These are phyloP conservation scores for Silurus glanis DNA, from an alignment of 2,113 vertebrate genomes.

Conservation along the genomic window DNA sequence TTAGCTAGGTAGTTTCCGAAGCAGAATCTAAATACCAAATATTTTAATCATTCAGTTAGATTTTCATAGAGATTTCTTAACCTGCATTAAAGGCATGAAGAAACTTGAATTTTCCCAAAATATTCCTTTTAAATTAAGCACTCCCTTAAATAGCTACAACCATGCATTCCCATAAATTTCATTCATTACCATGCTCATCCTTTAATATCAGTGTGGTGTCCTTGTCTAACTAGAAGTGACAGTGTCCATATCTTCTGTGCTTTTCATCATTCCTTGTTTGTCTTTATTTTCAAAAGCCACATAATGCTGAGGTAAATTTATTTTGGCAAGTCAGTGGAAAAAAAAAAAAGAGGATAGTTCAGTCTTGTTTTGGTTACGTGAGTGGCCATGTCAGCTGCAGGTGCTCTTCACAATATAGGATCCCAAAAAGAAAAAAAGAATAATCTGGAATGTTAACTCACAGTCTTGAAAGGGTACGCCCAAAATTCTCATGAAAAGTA, in stretches of 20 bases:
- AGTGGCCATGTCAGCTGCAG: slow-evolving; percentile 86
- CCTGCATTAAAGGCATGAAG: neutral
- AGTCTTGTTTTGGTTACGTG: slow-evolving; percentile 90
- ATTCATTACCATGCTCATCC: slow-evolving; percentile 58
- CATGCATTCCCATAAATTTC: neutral
- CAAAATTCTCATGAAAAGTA: slow-evolving; percentile 79
- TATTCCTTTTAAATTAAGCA: neutral
- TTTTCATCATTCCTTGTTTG: slow-evolving; percentile 62
- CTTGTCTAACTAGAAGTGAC: slow-evolving; percentile 59
- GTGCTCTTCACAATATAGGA: slow-evolving; percentile 83
- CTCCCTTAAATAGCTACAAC: neutral
- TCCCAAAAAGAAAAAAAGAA: slow-evolving; percentile 63
- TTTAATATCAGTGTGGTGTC: slow-evolving; percentile 64
- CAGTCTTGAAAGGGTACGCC: slow-evolving; percentile 83
- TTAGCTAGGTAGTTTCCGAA: neutral
- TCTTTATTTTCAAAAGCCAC: slow-evolving; percentile 80
- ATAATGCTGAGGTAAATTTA: slow-evolving; percentile 93
- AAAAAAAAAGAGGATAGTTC: slow-evolving; percentile 73
- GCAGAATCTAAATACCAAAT: neutral
- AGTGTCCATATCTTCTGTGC: slow-evolving; percentile 51
- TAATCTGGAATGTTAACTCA: slow-evolving; percentile 85
- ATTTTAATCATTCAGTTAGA: neutral
- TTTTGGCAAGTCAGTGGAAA: slow-evolving; percentile 86
- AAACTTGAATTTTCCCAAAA: neutral
- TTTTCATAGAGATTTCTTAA: neutral